Evolutionary conservation across 2,797 vertebrate species (phyloP).

Genomic region (Hyperoplus immaculatus): DNA sequence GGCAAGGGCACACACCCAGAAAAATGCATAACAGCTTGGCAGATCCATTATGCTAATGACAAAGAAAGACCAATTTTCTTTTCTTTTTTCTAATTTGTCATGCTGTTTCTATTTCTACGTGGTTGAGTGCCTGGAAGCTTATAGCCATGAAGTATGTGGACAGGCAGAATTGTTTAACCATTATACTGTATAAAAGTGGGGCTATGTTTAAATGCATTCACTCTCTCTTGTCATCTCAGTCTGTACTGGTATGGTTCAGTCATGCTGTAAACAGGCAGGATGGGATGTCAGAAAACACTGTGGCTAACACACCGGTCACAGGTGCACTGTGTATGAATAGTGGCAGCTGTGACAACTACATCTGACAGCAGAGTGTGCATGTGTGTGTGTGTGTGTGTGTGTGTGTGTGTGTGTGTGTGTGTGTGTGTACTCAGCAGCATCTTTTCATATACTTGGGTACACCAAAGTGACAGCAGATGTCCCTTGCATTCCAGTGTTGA

Average conservation of each 20-base stretch:
- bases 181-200: not conserved
- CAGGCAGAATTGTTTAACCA: not conserved
- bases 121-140: not conserved
- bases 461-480: constrained; percentile 56
- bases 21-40: constrained; percentile 29
- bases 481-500: constrained; percentile 27
- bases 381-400: too few species aligned
- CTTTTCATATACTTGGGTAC: constrained; percentile 25
- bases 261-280: constrained; percentile 6
- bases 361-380: constrained; percentile 8
- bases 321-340: constrained; percentile 15
- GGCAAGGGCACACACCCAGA: constrained; percentile 12
- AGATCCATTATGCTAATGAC: constrained; percentile 13
- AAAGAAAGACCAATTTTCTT: not conserved
- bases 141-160: not conserved
- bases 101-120: not conserved
- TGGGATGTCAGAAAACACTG: constrained; percentile 24
- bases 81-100: not conserved
- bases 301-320: constrained; percentile 28
- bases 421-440: constrained; percentile 20
- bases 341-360: constrained; percentile 30
- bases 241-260: not conserved
- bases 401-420: too few species aligned
- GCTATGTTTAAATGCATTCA: not conserved
- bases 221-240: not conserved